A percentile compares a stretch with the other conserved stretches of the same genome.
Conservation (phyloP, 2,888 invertebrate species). For the Ditula angustiorana region DNA sequence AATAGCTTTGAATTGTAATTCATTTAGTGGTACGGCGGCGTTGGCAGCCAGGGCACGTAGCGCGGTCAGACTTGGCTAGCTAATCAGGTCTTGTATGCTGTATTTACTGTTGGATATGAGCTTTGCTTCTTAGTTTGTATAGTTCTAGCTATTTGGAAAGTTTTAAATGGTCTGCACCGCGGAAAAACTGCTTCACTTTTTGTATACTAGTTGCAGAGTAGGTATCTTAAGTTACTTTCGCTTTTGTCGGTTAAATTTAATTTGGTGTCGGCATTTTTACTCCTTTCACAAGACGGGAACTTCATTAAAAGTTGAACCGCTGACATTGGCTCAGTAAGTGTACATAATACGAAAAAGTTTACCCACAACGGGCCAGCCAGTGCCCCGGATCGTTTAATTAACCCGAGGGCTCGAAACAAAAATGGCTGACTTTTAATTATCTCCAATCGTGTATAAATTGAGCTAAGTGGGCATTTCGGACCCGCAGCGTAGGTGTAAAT, state of each 20-base stretch:
- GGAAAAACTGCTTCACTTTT: constrained; percentile 12
- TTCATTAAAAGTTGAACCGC: constrained; percentile 40
- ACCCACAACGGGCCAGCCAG: constrained; percentile 33
- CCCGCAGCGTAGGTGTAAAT: constrained; percentile 51
- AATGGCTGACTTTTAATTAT: constrained; percentile 63
- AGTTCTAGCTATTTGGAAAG: constrained; percentile 27
- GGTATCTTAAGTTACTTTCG: not conserved
- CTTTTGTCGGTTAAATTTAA: constrained; percentile 10
- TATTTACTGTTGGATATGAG: constrained; percentile 38
- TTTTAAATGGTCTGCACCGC: constrained; percentile 10
- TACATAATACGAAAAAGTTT: constrained; percentile 40
- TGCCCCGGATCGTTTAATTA: constrained; percentile 60
- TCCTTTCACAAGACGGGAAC: constrained; percentile 33
- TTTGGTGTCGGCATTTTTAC: constrained; percentile 32
- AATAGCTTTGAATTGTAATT: constrained; percentile 38
- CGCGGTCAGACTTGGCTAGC: constrained; percentile 22
- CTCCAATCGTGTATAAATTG: constrained; percentile 57
- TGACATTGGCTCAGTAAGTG: constrained; percentile 38
- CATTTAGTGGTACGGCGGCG: constrained; percentile 27
- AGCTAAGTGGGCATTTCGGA: constrained; percentile 55
- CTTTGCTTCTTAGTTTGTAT: constrained; percentile 35
- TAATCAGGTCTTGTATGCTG: constrained; percentile 37
- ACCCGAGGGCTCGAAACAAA: constrained; percentile 55
- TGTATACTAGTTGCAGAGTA: not conserved
- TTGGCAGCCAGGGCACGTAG: constrained; percentile 35